Base-by-base conservation (phyloP, 1,140 invertebrate species). In the Chelonus insularis region DNA sequence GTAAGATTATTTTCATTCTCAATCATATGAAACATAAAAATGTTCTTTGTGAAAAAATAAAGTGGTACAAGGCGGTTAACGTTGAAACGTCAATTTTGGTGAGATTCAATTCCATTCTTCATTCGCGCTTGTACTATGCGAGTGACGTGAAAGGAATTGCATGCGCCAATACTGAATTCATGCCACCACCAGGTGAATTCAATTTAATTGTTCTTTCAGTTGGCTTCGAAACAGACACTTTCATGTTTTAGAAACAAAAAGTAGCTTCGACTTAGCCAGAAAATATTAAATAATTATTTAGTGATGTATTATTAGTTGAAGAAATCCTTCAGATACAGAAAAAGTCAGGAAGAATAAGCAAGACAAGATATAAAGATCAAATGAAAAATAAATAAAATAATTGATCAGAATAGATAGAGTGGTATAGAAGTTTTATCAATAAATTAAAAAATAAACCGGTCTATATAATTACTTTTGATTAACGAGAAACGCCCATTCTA, bases 381-480 rank as follows among this genome's bases (percentile, higher is more conserved):
- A n/a, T n/a, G n/a, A n/a, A n/a, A 1, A 34, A 34, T 8, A 34
- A 34, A 34, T 34, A 34, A 6, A 34, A 34, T 34, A 34, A 34
- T 34, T n/a, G n/a, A n/a, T n/a, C n/a, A 4, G 4, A 39, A 39
- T 11, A 39, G 36, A 39, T 39, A 39, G 7, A 39, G 36, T 9
- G 11, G 7, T 1, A 11, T 39, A 11, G 11, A n/a, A n/a, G n/a
- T 39, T 39, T n/a, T 9, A 39, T 39, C 11, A 39, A 39, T 39
- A 39, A 9, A 39, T 39, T 39, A n/a, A 62, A 61, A 63, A 21
- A 39, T 16, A 23, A 25, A 43, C 58, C 67, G 67, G 57, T 63
- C 67, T 69, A 62, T 72, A 70, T n/a, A n/a, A n/a, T n/a, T n/a
- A 72, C 70, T 65, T 67, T 67, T 65, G 62, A 66, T 67, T 70